Evolutionary conservation across 2,113 vertebrate species (phyloP).

Genomic region (Talpa occidentalis): DNA sequence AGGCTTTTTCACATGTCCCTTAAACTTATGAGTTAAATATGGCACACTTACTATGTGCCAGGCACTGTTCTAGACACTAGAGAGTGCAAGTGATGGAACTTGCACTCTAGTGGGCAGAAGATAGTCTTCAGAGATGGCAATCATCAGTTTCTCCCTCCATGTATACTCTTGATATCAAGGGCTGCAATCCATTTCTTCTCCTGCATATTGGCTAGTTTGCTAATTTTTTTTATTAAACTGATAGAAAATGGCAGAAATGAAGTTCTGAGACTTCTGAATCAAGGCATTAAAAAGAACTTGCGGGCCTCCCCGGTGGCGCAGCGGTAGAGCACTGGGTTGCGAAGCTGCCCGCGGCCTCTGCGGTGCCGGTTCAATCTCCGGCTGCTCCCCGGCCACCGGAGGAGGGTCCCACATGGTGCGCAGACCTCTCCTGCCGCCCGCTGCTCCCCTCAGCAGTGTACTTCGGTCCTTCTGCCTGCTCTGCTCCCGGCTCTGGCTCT

Average conservation of each 20-base stretch:
- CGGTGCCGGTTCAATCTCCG: too few species aligned
- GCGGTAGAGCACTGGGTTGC: too few species aligned
- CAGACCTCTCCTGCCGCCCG: too few species aligned
- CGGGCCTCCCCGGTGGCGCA: too few species aligned
- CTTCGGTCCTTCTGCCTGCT: too few species aligned
- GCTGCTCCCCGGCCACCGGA: too few species aligned
- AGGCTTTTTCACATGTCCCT: slow-evolving; percentile 1
- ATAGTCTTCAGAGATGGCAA: background rate
- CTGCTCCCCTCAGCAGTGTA: too few species aligned
- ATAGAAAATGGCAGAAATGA: background rate
- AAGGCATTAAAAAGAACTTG: background rate
- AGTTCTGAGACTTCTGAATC: slow-evolving; percentile 1
- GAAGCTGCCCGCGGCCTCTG: too few species aligned
- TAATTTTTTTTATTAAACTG: background rate
- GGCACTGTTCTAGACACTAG: background rate
- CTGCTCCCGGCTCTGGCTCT: too few species aligned
- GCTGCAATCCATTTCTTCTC: background rate
- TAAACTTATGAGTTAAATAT: background rate
- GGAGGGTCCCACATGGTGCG: too few species aligned
- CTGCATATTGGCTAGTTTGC: background rate
- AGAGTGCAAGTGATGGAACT: background rate
- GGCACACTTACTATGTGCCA: background rate
- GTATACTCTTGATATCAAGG: background rate
- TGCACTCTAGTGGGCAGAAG: background rate
- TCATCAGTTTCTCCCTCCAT: background rate